Conservation (phyloP, 2,797 vertebrate genomes). For the Atherinosoma microstoma region DNA sequence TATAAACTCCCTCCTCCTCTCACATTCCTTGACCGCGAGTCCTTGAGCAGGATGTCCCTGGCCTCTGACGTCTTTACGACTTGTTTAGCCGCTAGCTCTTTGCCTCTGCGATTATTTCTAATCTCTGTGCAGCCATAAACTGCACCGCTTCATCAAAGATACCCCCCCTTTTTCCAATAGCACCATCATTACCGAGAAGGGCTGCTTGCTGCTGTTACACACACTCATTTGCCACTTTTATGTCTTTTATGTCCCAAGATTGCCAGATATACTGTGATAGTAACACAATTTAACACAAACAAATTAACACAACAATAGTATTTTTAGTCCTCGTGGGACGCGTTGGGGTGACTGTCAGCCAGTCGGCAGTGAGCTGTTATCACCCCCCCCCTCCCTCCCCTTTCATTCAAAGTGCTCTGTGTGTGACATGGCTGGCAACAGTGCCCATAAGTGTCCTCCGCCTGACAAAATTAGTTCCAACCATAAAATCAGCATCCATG, state of each 20-base stretch:
- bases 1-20: slow-evolving; percentile 58
- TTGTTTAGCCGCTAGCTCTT: slow-evolving; percentile 77
- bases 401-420: slow-evolving; percentile 53
- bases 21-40: slow-evolving; percentile 71
- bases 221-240: slow-evolving; percentile 60
- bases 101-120: slow-evolving; percentile 75
- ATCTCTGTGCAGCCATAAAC: slow-evolving; percentile 72
- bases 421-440: slow-evolving; percentile 63
- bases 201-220: slow-evolving; percentile 34
- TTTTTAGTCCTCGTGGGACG: slow-evolving; percentile 23
- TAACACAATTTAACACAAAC: too few species aligned
- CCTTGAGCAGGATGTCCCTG: slow-evolving; percentile 77
- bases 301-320: slow-evolving; percentile 32
- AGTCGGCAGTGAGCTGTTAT: slow-evolving; percentile 62
- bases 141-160: slow-evolving; percentile 48
- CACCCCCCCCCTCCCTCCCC: slow-evolving; percentile 22
- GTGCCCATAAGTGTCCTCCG: slow-evolving; percentile 60
- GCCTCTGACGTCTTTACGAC: slow-evolving; percentile 79
- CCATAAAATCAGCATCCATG: slow-evolving; percentile 55
- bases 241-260: slow-evolving; percentile 63
- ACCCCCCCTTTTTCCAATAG: slow-evolving; percentile 20
- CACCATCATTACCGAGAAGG: slow-evolving; percentile 55
- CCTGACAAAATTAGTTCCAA: slow-evolving; percentile 66
- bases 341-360: slow-evolving; percentile 58
- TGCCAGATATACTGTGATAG: slow-evolving; percentile 58